Base-by-base conservation (phyloP, 1,140 invertebrate genomes). In the Drosophila willistoni region DNA sequence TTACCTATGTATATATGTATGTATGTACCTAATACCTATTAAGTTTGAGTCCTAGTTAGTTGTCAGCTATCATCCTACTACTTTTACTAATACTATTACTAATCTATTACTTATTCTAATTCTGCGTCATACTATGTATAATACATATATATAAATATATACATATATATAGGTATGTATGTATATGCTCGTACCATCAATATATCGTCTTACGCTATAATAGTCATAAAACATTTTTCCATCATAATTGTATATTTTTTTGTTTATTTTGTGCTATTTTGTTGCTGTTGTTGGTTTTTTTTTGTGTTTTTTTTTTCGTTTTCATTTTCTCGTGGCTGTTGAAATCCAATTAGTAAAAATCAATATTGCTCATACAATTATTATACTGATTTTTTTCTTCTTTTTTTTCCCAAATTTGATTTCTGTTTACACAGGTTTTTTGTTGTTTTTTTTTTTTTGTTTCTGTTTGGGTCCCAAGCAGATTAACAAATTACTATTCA, bases 341-440 rank as follows among this genome's bases (percentile, higher is more conserved):
- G 59, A 82, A 86, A 86, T 86, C 83, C 83, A 87, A 86, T 86
- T 86, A 86, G 83, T 71, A 59, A 86, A 86, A 86, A 86, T 86
- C 83, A 86, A 86, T 86, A 86, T 85, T 83, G 79, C 83, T 76
- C 83, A 86, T 86, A 86, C 83, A 84, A 36, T 77, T 77, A 77
- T 77, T 87, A 75, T 81, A 77, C 78, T 65, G 71, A 71, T 86
- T 81, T 74, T 67, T 55, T 69, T 68, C 0, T 54, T 39, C 67
- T 5, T 41, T 51, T 54, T 12, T 36, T 36, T 7, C 17, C 41
- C 19, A 41, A 39, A 22, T 12, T 33, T 39, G 29, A 9, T 62
- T 19, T 55, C 12, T 12, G 34, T 66, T 47, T 63, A 12, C 22
- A 29, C 13, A 34, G 10, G 36, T 19, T 5, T 62, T 25, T 59